Base-by-base conservation (phyloP, 2,888 invertebrate species). In the Nymphalis c-album region DNA sequence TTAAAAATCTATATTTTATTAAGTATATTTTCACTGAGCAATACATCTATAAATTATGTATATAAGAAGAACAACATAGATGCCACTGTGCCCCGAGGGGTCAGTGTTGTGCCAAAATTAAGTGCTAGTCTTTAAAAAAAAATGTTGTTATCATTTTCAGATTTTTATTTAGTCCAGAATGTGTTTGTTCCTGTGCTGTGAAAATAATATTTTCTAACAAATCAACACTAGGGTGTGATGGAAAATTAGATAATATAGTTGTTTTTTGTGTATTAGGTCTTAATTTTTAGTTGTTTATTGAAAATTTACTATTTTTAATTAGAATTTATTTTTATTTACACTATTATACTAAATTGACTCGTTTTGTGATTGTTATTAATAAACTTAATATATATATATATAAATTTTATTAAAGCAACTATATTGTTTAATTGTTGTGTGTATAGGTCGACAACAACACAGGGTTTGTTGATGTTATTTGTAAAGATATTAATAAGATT, bases 101-200 rank as follows among this genome's bases (percentile, higher is more conserved):
- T 60, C 73, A 87, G 91, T 85, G 87, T 89, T 90, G 92, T 92
- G 92, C 92, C 92, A 92, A 92, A 92, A 91, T 92, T 91, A 87
- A 84, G 89, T 91, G 85, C 92, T 92, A 92, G 92, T 92, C 92
- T 88, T 85, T 84, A 84, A 85, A 88, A 89, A 67, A 82, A 86
- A 90, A 88, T 86, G 88, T 90, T 92, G 90, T 92, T 91, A 91
- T 91, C 87, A 87, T 90, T 90, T 91, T 90, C 91, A 92, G 88
- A 92, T 92, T 92, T 73, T 92, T 91, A 92, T 91, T 91, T 88
- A 91, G 89, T 90, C 90, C 91, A 90, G 86, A 90, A 90, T 91
- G 87, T 85, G 89, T 92, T 91, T 90, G 90, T 90, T 90, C 87
- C 86, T 88, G 90, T 85, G 91, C 91, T 91, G 90, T 91, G 91